Conservation (phyloP, 2,888 invertebrate species). For the Morinoia aosen region DNA sequence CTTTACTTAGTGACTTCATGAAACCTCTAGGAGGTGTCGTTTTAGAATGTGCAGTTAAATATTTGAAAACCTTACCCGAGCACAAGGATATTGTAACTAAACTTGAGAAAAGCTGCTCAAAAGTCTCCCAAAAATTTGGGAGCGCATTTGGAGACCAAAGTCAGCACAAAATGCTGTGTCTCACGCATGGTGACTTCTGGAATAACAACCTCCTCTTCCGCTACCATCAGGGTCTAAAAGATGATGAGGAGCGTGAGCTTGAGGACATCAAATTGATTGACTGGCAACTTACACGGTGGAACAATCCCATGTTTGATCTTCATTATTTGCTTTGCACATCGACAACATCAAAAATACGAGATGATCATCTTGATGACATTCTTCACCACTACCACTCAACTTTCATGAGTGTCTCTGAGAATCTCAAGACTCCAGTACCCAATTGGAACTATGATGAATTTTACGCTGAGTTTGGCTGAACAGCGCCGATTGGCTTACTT, state of each 20-base stretch:
- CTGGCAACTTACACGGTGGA: slow-evolving; percentile 66
- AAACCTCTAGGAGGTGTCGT: slow-evolving; percentile 62
- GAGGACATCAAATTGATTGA: slow-evolving; percentile 63
- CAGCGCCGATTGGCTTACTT: slow-evolving; percentile 65
- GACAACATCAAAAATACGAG: slow-evolving; percentile 60
- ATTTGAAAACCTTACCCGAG: slow-evolving; percentile 61
- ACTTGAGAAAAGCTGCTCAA: slow-evolving; percentile 60
- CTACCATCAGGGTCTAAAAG: background rate
- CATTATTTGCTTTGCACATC: slow-evolving; percentile 65
- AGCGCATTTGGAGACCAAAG: slow-evolving; percentile 63
- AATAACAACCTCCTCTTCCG: slow-evolving; percentile 64
- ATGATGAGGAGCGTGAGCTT: slow-evolving; percentile 53
- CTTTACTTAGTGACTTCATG: slow-evolving; percentile 61
- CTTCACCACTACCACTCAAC: slow-evolving; percentile 64
- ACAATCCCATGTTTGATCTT: slow-evolving; percentile 64
- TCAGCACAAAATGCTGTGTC: slow-evolving; percentile 61
- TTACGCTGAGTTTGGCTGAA: slow-evolving; percentile 62
- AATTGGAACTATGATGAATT: slow-evolving; percentile 66
- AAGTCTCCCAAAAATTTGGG: slow-evolving; percentile 62
- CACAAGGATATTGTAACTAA: slow-evolving; percentile 64
- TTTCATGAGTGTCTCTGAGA: slow-evolving; percentile 60
- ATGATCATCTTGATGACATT: slow-evolving; percentile 61
- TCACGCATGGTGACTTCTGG: slow-evolving; percentile 67
- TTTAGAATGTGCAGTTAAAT: slow-evolving; percentile 60
- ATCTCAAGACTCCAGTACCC: slow-evolving; percentile 59